Conservation (phyloP, 2,888 invertebrate species). For the Sarcophaga caerulescens region DNA sequence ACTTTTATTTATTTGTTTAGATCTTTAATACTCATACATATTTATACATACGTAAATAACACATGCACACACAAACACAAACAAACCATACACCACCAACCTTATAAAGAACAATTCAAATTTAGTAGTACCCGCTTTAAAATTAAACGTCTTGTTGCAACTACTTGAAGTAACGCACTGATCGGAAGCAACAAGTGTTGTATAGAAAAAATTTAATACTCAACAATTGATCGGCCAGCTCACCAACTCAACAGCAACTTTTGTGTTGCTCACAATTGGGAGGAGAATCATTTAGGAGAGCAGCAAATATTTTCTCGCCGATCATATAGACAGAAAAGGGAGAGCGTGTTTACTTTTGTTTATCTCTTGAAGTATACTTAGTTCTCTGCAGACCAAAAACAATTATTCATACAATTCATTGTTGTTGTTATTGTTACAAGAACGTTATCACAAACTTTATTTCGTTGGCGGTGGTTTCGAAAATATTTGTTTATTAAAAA, state of each 20-base stretch:
- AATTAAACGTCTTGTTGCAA: conserved; percentile 52
- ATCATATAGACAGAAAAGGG: too few relatives aligned
- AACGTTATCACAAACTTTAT: too few relatives aligned
- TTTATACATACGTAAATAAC: neutral
- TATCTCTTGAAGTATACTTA: too few relatives aligned
- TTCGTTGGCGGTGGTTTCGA: too few relatives aligned
- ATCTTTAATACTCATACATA: neutral
- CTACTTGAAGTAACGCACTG: conserved; percentile 49
- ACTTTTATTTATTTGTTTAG: conserved; percentile 48
- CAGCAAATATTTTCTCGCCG: neutral
- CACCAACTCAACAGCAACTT: neutral
- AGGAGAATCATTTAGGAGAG: neutral
- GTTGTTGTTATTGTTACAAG: too few relatives aligned
- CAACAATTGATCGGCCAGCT: neutral
- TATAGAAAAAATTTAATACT: conserved; percentile 34
- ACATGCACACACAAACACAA: neutral
- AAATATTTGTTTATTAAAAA: too few relatives aligned
- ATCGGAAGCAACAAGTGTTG: conserved; percentile 30
- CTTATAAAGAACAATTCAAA: neutral
- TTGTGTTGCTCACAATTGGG: neutral
- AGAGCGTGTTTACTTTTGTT: too few relatives aligned
- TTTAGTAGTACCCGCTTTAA: neutral
- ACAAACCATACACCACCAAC: conserved; percentile 37
- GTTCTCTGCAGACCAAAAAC: too few relatives aligned
- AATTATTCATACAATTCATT: too few relatives aligned